Evolutionary conservation across 35 echinoderm and acorn worm species (phyloP), one percentile per base, ranked within the genome.

Genomic region (Hemicentrotus pulcherrimus): DNA sequence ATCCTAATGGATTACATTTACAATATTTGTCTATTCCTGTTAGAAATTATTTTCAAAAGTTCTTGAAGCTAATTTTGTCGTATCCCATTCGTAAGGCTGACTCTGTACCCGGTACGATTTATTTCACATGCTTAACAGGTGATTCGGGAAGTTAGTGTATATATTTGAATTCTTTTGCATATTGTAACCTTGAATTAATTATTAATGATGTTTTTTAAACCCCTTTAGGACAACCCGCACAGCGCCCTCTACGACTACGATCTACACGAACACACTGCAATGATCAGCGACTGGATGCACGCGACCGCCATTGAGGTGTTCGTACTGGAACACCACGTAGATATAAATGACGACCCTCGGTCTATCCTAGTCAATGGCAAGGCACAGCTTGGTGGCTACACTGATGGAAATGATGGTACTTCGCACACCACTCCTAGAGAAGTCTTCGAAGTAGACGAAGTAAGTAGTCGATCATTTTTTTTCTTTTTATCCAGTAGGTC

Each of bases 281-380:
- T 96, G 31, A 86, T 98, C 48, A 94, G 97, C 19, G 97, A 96
- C 86, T 98, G 97, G 97, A 47, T 93, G 1, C 46, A 97, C 45
- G 13, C 70, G 18, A 15, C 46, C 6, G 70, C 94, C 24, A 50
- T 92, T 5, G 32, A 86, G 11, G 16, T 93, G 18, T 93, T 50
- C 46, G 48, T 47, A 32, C 32, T 46, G 0, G 30, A 47, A 32
- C 48, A 50, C 46, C 91, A 93, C 48, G 91, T 31, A 19, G 30
- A 58, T 58, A 47, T 22, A 31, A 58, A 22, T 24, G 30, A 12
- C 46, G 0, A 55, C 48, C 88, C 88, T 5, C 88, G 9, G 18
- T 90, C 88, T 41, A 30, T 90, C 1, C 32, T 90, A 15, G 14
- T 90, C 88, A 90, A 90, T 30, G 88, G 88, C 31, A 90, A 90